Percentiles rank a stretch among this genome's conserved stretches.
phyloP scores from a whole-genome alignment of 2,888 invertebrate species.

The Tiliacea citrago region DNA sequence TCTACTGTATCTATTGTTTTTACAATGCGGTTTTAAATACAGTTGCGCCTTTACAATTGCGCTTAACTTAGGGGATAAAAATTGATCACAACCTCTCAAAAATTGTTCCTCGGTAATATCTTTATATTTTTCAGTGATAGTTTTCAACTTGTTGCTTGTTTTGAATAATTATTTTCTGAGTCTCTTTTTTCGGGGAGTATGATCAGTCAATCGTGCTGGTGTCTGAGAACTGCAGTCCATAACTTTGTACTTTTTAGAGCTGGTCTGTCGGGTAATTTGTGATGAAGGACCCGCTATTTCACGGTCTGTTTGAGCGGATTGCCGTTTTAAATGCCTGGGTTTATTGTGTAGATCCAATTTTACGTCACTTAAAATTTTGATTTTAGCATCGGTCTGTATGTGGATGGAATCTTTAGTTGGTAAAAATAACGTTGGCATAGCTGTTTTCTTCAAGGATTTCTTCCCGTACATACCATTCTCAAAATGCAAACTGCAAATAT shows the following conservation, averaged over 20 bases:
- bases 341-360: no score
- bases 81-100: slow-evolving; percentile 31
- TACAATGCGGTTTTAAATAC: slow-evolving; percentile 25
- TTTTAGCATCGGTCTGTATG: slow-evolving; percentile 10
- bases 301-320: background rate
- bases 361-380: slow-evolving; percentile 11
- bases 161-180: slow-evolving; percentile 15
- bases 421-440: slow-evolving; percentile 43
- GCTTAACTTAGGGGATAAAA: slow-evolving; percentile 36
- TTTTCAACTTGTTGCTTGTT: slow-evolving; percentile 5
- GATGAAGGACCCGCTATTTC: slow-evolving; percentile 16
- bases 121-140: slow-evolving; percentile 7
- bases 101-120: slow-evolving; percentile 24
- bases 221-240: slow-evolving; percentile 30
- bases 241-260: background rate
- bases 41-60: slow-evolving; percentile 36
- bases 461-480: slow-evolving; percentile 47
- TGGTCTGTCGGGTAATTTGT: slow-evolving; percentile 3
- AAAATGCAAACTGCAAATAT: slow-evolving; percentile 58
- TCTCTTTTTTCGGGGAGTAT: slow-evolving; percentile 22
- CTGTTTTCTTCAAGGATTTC: slow-evolving; percentile 50
- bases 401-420: slow-evolving; percentile 19
- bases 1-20: slow-evolving; percentile 10
- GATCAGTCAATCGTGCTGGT: slow-evolving; percentile 31
- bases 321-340: no score